Base-by-base conservation (phyloP, 2,888 invertebrate genomes). In the Polietes domitor region DNA sequence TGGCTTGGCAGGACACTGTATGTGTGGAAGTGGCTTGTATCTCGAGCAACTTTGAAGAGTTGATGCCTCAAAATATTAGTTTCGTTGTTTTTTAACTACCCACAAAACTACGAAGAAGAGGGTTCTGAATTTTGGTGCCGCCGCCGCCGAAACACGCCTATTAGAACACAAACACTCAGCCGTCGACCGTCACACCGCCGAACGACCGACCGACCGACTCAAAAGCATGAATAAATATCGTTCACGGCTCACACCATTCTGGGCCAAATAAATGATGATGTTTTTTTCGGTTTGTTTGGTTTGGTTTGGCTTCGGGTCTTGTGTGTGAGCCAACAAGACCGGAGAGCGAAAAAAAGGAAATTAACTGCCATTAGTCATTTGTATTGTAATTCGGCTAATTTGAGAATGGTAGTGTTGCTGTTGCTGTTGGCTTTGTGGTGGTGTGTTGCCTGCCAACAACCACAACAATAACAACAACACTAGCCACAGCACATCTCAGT, bases 301-400 rank as follows among this genome's bases (percentile, higher is more conserved):
- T 58, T 58, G 4, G 6, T 41, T 19, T 9, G 17, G 4, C n/a
- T 1, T 19, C 19, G 19, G 50, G 21, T 5, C 12, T 3, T 19
- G 24, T 63, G 17, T 17, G 32, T 32, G 17, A 32, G 28, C 37
- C 12, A 63, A 63, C 32, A 32, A 53, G 17, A 71, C 53, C 32
- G 50, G 12, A 21, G 24, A 61, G 71, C 72, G 47, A 63, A 77
- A 77, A 80, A 83, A 82, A 83, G 82, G 84, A 86, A 86, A 86
- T 85, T 86, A 84, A 72, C 77, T 79, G 82, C 79, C 86, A 85
- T 86, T 85, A 86, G 85, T 85, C 84, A 85, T 86, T 86, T 83
- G 85, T 80, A 81, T 79, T 81, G 81, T 82, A 80, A 80, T 75
- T 80, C 77, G 77, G 77, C 80, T 78, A 78, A 77, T 80, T 77